These are phyloP conservation scores for Todiramphus chloris DNA, from an alignment of 2,113 vertebrate species.

Conservation along the genomic window DNA sequence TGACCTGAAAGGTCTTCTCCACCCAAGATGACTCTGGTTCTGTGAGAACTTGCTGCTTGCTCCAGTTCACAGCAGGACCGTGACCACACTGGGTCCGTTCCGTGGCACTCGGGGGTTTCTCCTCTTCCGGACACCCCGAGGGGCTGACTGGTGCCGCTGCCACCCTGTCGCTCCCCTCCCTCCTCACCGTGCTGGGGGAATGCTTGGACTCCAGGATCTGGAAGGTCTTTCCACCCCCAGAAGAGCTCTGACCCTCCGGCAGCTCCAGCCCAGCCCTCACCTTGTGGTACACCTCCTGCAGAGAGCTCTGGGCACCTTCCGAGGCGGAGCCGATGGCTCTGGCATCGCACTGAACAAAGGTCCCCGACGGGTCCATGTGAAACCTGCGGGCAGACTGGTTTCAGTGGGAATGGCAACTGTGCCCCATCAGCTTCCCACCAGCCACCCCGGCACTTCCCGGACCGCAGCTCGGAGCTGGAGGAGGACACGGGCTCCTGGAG, in stretches of 20 bases:
- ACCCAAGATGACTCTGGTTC: not conserved
- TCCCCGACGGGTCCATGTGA: slow-evolving; percentile 99
- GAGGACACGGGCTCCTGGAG: not conserved
- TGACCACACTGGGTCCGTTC: fast-evolving
- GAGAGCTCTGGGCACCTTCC: slow-evolving; percentile 96
- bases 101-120: fast-evolving
- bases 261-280: slow-evolving; percentile 54
- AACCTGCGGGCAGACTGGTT: slow-evolving; percentile 75
- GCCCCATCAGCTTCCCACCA: not conserved
- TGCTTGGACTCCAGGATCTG: not conserved
- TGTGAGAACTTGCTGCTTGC: not conserved
- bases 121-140: not conserved
- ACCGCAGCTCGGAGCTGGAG: not conserved
- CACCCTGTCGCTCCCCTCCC: too few species aligned
- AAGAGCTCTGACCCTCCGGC: not conserved
- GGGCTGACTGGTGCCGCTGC: too few species aligned
- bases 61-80: not conserved
- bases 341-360: slow-evolving; percentile 98
- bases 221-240: not conserved
- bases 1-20: not conserved
- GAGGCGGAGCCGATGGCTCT: slow-evolving; percentile 97
- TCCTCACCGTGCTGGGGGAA: too few species aligned
- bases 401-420: not conserved
- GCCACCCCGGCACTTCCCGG: not conserved
- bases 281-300: slow-evolving; percentile 99